Evolutionary conservation across 1,140 invertebrate species (phyloP), one percentile per base, ranked within the genome.

Genomic region (Pseudomyrmex flavicornis): DNA sequence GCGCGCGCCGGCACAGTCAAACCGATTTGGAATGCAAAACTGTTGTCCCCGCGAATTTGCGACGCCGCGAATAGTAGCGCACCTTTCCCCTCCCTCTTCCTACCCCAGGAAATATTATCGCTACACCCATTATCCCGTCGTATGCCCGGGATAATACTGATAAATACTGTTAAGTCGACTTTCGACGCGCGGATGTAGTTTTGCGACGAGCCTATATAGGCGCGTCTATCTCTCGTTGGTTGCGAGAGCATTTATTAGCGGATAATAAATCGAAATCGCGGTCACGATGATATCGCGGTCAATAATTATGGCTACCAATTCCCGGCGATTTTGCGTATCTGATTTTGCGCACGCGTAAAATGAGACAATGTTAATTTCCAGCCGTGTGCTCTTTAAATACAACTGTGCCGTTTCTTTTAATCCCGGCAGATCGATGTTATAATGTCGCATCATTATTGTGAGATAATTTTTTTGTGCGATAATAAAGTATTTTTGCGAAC

Each of bases 31-130:
- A 77, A 85, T 88, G 87, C 83, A 88, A 88, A 88, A 88, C 73
- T 88, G 87, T 88, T 88, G 72, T 84, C 86, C 70, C 20, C 26
- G 86, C 86, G 85, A 88, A 88, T 88, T 88, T 88, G 83, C 76
- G 59, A 75, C 10, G 75, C 56, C 15, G 35, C 73, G 61, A 54
- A 59, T 10, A 44, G 52, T 35, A 35, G 35, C 0, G 35, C 35
- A 7, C 5, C 5, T 0, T 17, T 10, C 26, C 17, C 2, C 26
- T 26, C 26, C 26, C 22, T 2, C 22, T 2, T 2, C 20, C 20
- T 26, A n/a, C 2, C 22, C 35, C 44, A 35, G 54, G 54, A 72
- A 80, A 70, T 80, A 80, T 80, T 80, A 80, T 61, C 54, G 22
- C n/a, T 48, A 61, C 44, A 50, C 9, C 66, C 46, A 70, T 59